Conservation (phyloP, 1,140 invertebrate genomes). For the Gryon sp. region DNA sequence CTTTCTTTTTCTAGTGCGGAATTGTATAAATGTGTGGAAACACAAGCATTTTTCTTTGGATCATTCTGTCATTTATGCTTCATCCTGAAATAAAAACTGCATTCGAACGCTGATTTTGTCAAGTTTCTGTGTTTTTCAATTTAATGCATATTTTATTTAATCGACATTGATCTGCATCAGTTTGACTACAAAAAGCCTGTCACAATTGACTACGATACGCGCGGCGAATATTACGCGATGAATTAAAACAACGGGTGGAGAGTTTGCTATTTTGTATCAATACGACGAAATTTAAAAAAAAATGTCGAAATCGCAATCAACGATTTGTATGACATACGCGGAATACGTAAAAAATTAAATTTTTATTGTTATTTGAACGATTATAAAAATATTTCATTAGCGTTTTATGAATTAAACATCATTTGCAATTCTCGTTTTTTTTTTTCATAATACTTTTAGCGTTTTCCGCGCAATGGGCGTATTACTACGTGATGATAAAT, state of each 20-base stretch:
- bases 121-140: slow-evolving; percentile 58
- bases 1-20: not conserved
- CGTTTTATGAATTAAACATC: slow-evolving; percentile 62
- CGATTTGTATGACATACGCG: slow-evolving; percentile 53
- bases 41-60: slow-evolving; percentile 25
- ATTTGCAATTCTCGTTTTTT: slow-evolving; percentile 24
- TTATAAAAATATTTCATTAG: slow-evolving; percentile 63
- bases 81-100: slow-evolving; percentile 24
- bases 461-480: slow-evolving; percentile 11
- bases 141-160: slow-evolving; percentile 65
- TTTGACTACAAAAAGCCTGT: slow-evolving; percentile 61
- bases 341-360: slow-evolving; percentile 59
- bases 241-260: slow-evolving; percentile 59
- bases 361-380: slow-evolving; percentile 56
- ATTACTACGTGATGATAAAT: slow-evolving; percentile 12
- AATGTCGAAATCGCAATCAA: slow-evolving; percentile 58
- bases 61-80: slow-evolving; percentile 46
- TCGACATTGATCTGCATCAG: slow-evolving; percentile 64
- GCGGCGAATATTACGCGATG: slow-evolving; percentile 53
- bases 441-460: slow-evolving; percentile 4
- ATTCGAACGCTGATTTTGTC: slow-evolving; percentile 52
- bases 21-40: slow-evolving; percentile 20
- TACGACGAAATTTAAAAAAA: slow-evolving; percentile 27
- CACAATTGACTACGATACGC: slow-evolving; percentile 51
- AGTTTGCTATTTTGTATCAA: slow-evolving; percentile 54